phyloP scores from a whole-genome alignment of 2,113 vertebrate genomes.

The Sula dactylatra region DNA sequence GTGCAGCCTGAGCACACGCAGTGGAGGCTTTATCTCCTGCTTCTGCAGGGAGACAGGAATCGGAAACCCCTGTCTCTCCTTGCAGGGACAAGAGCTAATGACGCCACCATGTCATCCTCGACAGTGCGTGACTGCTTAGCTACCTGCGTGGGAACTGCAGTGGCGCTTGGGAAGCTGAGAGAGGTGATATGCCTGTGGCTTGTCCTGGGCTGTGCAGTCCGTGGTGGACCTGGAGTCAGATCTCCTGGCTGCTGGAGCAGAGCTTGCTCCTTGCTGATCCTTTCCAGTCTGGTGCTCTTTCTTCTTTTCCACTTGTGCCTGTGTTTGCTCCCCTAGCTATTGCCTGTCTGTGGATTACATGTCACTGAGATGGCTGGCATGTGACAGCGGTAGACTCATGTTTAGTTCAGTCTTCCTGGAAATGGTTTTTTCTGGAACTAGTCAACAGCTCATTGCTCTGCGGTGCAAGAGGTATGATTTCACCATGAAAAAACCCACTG shows the following conservation, averaged over 20 bases:
- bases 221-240: neutral
- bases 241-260: neutral
- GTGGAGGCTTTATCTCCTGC: neutral
- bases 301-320: neutral
- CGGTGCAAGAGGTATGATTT: neutral
- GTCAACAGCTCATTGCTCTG: neutral
- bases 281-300: neutral
- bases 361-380: neutral
- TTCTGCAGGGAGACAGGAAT: neutral
- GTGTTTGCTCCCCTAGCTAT: neutral
- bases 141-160: fast-evolving
- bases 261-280: neutral
- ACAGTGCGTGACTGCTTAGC: fast-evolving
- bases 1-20: neutral
- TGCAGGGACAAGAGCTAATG: neutral
- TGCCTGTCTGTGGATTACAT: neutral
- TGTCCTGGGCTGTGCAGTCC: neutral
- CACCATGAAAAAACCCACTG: neutral
- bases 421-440: neutral
- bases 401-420: neutral
- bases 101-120: fast-evolving
- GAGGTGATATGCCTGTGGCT: neutral
- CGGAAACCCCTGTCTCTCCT: fast-evolving
- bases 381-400: neutral
- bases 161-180: neutral